These are phyloP conservation scores for Shargacucullia verbasci DNA, from an alignment of 2,888 invertebrate species.

Conservation along the genomic window DNA sequence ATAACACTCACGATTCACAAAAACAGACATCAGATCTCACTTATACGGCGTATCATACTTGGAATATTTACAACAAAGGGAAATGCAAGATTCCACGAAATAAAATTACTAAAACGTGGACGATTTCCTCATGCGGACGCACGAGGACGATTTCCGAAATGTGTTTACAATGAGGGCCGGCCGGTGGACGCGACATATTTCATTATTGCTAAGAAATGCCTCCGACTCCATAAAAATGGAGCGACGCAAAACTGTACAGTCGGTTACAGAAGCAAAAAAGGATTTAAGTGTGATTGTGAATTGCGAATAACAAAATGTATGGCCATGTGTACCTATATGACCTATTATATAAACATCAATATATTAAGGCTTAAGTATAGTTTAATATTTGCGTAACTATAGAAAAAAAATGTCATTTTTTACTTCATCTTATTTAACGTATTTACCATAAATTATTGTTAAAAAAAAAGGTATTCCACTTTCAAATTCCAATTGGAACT, in stretches of 20 bases:
- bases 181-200: constrained; percentile 81
- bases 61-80: constrained; percentile 65
- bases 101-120: constrained; percentile 78
- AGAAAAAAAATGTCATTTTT: no score
- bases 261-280: constrained; percentile 24
- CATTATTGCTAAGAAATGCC: constrained; percentile 83
- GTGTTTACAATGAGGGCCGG: constrained; percentile 85
- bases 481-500: no score
- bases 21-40: neutral
- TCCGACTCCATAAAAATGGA: constrained; percentile 75
- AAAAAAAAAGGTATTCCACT: no score
- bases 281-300: neutral
- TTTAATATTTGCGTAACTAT: no score
- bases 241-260: constrained; percentile 74
- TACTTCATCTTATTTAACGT: no score
- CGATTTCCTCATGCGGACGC: constrained; percentile 75
- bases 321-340: no score
- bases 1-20: neutral
- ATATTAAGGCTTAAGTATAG: no score
- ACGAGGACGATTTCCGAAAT: constrained; percentile 83
- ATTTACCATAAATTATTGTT: no score
- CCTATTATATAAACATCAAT: no score
- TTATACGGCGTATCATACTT: constrained; percentile 37
- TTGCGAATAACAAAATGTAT: no score
- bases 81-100: constrained; percentile 66